Percentiles rank a stretch among this genome's conserved stretches.
phyloP scores from a whole-genome alignment of 2,888 invertebrate genomes.

The Eupithecia centaureata region DNA sequence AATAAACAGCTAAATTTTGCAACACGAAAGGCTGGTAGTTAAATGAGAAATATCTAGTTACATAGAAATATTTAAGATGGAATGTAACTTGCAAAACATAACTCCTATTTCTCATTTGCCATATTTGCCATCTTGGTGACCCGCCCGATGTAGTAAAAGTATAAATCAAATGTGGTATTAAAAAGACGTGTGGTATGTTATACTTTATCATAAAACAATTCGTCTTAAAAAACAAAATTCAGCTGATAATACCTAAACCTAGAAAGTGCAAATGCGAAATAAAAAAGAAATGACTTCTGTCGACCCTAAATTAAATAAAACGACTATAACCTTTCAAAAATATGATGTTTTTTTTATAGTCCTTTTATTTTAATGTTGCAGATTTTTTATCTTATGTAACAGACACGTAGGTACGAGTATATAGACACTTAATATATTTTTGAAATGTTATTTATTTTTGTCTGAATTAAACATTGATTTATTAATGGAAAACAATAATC shows the following conservation, averaged over 20 bases:
- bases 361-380: too few relatives aligned
- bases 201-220: not conserved
- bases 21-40: not conserved
- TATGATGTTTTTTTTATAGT: too few relatives aligned
- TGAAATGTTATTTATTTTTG: too few relatives aligned
- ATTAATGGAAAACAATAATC: too few relatives aligned
- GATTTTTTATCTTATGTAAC: too few relatives aligned
- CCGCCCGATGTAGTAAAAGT: not conserved
- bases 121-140: not conserved
- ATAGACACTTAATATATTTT: too few relatives aligned
- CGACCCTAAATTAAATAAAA: too few relatives aligned
- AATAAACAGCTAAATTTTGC: not conserved
- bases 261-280: not conserved
- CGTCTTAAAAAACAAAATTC: not conserved
- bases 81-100: not conserved
- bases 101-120: not conserved
- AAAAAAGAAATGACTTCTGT: not conserved
- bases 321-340: too few relatives aligned
- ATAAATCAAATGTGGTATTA: not conserved
- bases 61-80: not conserved
- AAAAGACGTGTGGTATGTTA: not conserved
- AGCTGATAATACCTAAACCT: too few relatives aligned
- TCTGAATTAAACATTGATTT: too few relatives aligned
- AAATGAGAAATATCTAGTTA: constrained; percentile 4
- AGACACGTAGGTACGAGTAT: too few relatives aligned